phyloP scores from a whole-genome alignment of 2,113 vertebrate species.

The Callaeas wilsoni region DNA sequence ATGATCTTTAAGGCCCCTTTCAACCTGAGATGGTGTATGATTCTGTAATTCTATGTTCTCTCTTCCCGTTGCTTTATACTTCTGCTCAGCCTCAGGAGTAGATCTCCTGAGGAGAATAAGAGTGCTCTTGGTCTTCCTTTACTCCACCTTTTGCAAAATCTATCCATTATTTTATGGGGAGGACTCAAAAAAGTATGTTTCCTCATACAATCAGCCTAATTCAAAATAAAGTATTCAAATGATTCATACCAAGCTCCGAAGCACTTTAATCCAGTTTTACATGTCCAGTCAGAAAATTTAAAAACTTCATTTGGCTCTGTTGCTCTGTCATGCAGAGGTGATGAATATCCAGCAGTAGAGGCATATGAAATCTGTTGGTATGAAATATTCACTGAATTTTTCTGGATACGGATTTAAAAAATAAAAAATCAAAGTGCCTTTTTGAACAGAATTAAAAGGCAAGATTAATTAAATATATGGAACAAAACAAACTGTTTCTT shows the following conservation, averaged over 20 bases:
- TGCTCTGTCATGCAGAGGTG: neutral
- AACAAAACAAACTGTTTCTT: neutral
- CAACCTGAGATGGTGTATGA: neutral
- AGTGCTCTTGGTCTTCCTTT: neutral
- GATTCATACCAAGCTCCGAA: neutral
- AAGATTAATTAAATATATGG: neutral
- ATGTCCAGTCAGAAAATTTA: neutral
- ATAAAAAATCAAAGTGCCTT: neutral
- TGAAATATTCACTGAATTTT: neutral
- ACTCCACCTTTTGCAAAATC: neutral
- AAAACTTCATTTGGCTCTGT: neutral
- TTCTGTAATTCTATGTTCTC: neutral
- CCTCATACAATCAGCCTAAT: neutral
- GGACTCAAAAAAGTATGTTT: neutral
- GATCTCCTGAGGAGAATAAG: neutral
- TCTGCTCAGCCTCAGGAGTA: neutral
- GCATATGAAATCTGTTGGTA: neutral
- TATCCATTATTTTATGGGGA: neutral
- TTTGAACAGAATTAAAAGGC: neutral
- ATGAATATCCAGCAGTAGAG: neutral
- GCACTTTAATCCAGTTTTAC: neutral
- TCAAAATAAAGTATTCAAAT: neutral
- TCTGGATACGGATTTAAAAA: neutral
- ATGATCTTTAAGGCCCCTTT: neutral
- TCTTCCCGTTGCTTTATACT: neutral